Base-by-base conservation (phyloP, 1,140 invertebrate genomes). In the Diorhabda elongata region DNA sequence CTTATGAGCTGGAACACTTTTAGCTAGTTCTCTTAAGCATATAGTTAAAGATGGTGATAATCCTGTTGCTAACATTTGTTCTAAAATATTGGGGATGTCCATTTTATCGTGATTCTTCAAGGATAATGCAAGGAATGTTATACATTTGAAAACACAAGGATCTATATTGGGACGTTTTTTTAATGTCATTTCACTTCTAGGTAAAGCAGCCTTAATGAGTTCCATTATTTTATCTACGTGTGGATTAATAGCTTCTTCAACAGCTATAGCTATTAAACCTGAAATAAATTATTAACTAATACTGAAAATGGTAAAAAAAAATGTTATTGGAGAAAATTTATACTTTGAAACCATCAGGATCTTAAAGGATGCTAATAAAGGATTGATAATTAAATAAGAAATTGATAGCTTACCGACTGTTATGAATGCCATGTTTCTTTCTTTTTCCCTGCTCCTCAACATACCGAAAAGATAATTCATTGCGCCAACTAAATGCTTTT, bases 61-160 rank as follows among this genome's bases (percentile, higher is more conserved):
- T 3, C 95, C 95, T 6, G 94, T 96, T 4, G 92, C 89, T 76
- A 98, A 87, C 93, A 99, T 96, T 8, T 92, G 88, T 74, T 97
- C 95, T 7, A 99, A 81, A 7, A 98, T 83, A 60, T 95, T 93
- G 66, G 86, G 87, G 0, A 98, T 90, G 77, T 98, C 94, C 69
- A 76, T 75, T 69, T 80, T 78, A 63, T 83, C 81, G 3, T 87
- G 71, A 94, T 92, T 52, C 88, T 70, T 91, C 0, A 96, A 90
- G 6, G 96, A 94, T 80, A 93, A 90, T 0, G 92, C 93, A 2
- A 99, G 79, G 68, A 98, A 85, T 45, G 95, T 96, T n/a, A 99
- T 91, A 78, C 96, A 98, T 8, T 93, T 91, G 82, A 98, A 98
- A 43, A 98, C 91, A 1, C 94, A 89, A 0, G 95, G 92, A 76